phyloP scores from a whole-genome alignment of 2,113 vertebrate species.

The Sinocyclocheilus anshuiensis region DNA sequence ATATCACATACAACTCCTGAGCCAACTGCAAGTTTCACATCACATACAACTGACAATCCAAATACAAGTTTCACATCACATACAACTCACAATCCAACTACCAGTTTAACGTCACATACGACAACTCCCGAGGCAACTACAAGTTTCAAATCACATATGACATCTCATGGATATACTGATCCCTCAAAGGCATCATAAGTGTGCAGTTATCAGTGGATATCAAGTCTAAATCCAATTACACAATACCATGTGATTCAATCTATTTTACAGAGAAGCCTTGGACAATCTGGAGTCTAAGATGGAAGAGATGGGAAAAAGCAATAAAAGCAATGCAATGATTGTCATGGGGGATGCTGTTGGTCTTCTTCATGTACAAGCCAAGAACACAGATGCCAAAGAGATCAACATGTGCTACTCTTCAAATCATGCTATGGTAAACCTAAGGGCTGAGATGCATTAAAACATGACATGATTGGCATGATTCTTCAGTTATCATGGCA shows the following conservation, averaged over 20 bases:
- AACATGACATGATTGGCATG: too few relatives aligned
- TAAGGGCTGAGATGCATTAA: neutral
- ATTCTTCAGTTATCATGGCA: neutral
- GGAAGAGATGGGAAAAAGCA: neutral
- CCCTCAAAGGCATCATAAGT: neutral
- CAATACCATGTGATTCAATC: neutral
- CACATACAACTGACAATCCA: too few relatives aligned
- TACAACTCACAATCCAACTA: too few relatives aligned
- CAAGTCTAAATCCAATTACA: neutral
- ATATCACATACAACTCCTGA: too few relatives aligned
- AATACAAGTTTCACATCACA: too few relatives aligned
- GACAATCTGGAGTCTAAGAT: neutral
- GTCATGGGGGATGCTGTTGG: neutral
- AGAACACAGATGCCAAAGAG: too few relatives aligned
- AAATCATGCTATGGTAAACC: neutral
- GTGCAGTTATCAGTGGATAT: neutral
- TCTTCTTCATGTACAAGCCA: neutral
- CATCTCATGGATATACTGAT: neutral
- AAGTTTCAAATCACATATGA: too few relatives aligned
- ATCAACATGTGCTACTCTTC: neutral
- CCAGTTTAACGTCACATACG: neutral
- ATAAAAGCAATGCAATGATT: neutral
- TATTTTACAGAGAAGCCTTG: neutral
- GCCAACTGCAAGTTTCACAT: too few relatives aligned
- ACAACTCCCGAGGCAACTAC: too few relatives aligned